Conservation (phyloP, 2,113 vertebrate genomes). For the Mustelus asterias region DNA sequence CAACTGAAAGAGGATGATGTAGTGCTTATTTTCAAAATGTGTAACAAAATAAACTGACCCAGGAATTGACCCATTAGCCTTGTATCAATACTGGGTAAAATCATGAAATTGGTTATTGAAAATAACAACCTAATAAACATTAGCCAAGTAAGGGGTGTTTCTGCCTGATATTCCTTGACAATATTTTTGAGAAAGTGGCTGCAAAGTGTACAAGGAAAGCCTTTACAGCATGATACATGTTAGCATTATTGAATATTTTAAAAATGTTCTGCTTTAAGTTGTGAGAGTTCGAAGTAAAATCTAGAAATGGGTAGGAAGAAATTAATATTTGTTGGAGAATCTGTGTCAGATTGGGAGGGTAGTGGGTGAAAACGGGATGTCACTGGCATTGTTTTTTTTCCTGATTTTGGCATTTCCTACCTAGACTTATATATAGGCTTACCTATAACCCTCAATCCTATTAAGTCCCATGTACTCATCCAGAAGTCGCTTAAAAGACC, state of each 20-base stretch:
- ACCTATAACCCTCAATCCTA: too few species aligned
- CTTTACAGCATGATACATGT: neutral
- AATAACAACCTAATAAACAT: neutral
- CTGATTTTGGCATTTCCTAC: too few species aligned
- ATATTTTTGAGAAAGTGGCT: neutral
- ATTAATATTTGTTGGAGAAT: neutral
- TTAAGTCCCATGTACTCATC: too few species aligned
- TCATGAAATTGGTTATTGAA: neutral
- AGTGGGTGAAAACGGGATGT: neutral
- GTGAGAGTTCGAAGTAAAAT: neutral
- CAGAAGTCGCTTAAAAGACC: too few species aligned
- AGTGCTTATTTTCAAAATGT: neutral
- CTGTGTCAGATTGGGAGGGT: neutral
- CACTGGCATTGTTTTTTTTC: neutral
- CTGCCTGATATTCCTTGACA: neutral
- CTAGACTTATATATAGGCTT: too few species aligned
- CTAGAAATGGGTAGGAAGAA: neutral
- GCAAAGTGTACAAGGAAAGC: neutral
- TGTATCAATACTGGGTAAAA: neutral
- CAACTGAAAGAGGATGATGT: neutral
- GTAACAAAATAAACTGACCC: neutral
- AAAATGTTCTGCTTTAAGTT: neutral
- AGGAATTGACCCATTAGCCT: neutral
- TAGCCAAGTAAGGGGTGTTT: neutral
- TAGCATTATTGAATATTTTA: neutral